Conservation (phyloP, 2,797 vertebrate genomes). For the Channa striata region DNA sequence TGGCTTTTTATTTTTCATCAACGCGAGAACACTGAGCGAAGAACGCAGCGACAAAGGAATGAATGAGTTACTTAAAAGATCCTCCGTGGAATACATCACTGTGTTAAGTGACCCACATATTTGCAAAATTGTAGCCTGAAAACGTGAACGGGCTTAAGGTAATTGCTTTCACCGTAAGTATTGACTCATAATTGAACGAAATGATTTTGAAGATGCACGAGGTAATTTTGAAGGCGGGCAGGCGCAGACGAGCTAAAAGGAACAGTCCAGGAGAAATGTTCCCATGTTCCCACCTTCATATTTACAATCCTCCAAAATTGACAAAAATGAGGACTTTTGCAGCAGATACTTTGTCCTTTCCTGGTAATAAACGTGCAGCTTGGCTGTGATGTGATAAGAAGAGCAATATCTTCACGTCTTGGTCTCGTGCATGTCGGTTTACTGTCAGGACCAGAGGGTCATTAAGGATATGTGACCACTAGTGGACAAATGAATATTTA, state of each 20-base stretch:
- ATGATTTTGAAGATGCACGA: slow-evolving; percentile 22
- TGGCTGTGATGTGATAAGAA: too few species aligned
- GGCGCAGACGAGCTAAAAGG: background rate
- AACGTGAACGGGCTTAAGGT: slow-evolving; percentile 31
- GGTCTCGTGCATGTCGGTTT: too few species aligned
- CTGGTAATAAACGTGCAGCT: background rate
- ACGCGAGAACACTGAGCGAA: slow-evolving; percentile 10
- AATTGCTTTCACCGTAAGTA: slow-evolving; percentile 36
- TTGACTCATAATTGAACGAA: slow-evolving; percentile 45
- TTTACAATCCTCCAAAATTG: too few species aligned
- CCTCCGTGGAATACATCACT: slow-evolving; percentile 21
- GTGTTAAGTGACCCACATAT: slow-evolving; percentile 49
- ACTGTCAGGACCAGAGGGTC: too few species aligned
- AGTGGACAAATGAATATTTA: too few species aligned
- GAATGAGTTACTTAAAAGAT: slow-evolving; percentile 1
- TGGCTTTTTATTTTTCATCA: slow-evolving; percentile 40
- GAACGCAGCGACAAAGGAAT: too few species aligned
- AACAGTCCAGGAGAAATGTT: background rate
- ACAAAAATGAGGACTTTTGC: too few species aligned
- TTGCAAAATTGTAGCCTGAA: slow-evolving; percentile 41
- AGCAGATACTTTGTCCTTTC: background rate
- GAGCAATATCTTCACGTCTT: too few species aligned
- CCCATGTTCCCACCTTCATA: too few species aligned
- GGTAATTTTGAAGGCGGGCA: background rate
- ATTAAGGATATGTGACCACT: too few species aligned